Evolutionary conservation across 2,797 vertebrate species (phyloP).

Genomic region (Craterocephalus amniculus): DNA sequence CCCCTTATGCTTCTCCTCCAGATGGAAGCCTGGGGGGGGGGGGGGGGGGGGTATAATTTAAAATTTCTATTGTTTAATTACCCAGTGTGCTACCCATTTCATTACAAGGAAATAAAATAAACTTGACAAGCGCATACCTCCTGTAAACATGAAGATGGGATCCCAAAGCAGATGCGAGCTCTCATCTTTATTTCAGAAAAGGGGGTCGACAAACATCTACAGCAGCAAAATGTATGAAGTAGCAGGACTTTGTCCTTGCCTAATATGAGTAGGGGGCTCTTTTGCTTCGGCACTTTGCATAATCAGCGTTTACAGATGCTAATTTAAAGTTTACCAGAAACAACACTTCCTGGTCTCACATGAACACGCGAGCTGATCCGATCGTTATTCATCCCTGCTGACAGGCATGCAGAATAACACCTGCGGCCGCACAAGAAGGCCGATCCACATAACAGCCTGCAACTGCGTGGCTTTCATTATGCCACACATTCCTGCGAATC

Average conservation of each 20-base stretch:
- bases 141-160: conserved; percentile 42
- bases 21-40: conserved; percentile 32
- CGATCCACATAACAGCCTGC: conserved; percentile 18
- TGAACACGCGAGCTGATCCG: conserved; percentile 17
- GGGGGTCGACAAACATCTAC: conserved; percentile 46
- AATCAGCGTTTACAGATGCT: neutral
- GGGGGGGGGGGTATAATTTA: conserved; percentile 36
- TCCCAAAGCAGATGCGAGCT: conserved; percentile 43
- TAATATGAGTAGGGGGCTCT: conserved; percentile 27
- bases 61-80: conserved; percentile 48
- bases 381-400: conserved; percentile 38
- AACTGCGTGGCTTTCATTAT: conserved; percentile 44
- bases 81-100: conserved; percentile 43
- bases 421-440: conserved; percentile 38
- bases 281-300: conserved; percentile 25
- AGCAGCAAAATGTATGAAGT: conserved; percentile 16
- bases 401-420: conserved; percentile 47
- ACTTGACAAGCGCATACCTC: conserved; percentile 26
- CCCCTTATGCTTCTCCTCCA: conserved; percentile 18
- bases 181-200: conserved; percentile 49
- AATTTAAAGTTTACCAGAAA: conserved; percentile 9
- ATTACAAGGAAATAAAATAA: conserved; percentile 62
- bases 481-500: conserved; percentile 30
- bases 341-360: conserved; percentile 16
- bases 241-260: conserved; percentile 23